Evolutionary conservation across 2,113 vertebrate genomes (phyloP).

Genomic region (Oncorhynchus keta): DNA sequence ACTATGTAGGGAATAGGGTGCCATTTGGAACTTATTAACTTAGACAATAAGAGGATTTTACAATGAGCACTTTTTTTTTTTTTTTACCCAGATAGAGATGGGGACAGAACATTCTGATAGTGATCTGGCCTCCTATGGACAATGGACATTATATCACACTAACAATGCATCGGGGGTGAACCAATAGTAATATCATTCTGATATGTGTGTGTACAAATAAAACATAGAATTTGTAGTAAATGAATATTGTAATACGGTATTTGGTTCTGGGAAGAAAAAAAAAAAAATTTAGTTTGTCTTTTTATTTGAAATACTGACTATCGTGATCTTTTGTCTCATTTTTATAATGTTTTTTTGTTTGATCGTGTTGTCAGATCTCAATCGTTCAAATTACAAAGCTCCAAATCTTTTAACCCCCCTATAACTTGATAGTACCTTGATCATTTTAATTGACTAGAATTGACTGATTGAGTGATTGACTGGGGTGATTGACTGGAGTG

Average conservation of each 20-base stretch:
- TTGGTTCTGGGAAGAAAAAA: constrained; percentile 5
- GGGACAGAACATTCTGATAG: no score
- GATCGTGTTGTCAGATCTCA: no score
- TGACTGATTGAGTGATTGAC: no score
- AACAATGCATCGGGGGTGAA: constrained; percentile 27
- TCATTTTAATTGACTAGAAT: no score
- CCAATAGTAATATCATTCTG: background rate
- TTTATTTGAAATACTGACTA: no score
- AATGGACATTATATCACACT: constrained; percentile 7
- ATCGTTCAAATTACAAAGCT: constrained; percentile 36
- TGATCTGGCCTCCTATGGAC: constrained; percentile 18
- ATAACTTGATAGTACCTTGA: no score
- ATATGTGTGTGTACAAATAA: constrained; percentile 27
- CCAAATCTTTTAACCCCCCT: constrained; percentile 16
- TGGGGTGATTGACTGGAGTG: no score
- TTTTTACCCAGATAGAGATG: constrained; percentile 2
- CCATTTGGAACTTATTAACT: no score
- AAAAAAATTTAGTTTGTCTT: background rate
- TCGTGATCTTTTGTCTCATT: no score
- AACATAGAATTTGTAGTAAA: constrained; percentile 13
- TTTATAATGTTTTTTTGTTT: no score
- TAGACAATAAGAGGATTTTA: constrained; percentile 16
- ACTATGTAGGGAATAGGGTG: no score
- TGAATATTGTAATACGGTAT: constrained; percentile 35
- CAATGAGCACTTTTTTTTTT: no score